These are phyloP conservation scores for Sphaeridia pumilis DNA, from an alignment of 2,888 invertebrate species.

Conservation along the genomic window DNA sequence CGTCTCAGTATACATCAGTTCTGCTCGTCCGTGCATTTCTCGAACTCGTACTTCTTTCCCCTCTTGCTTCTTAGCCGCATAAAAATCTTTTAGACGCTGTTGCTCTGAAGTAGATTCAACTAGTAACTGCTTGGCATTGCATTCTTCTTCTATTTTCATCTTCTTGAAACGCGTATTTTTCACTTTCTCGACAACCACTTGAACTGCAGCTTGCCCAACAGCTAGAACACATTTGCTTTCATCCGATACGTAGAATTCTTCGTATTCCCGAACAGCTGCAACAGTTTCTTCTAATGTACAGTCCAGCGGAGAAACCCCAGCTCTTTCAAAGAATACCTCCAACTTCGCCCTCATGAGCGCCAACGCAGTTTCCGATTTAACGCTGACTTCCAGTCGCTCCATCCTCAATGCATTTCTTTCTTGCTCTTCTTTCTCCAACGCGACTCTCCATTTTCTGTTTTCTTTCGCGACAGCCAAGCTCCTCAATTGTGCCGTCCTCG, in stretches of 20 bases:
- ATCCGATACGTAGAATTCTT: constrained; percentile 1
- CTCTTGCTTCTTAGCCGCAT: neutral
- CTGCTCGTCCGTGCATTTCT: too few species aligned
- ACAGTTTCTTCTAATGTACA: neutral
- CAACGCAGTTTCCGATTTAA: neutral
- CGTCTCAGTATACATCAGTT: neutral
- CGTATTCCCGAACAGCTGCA: constrained; percentile 1
- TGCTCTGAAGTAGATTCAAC: too few species aligned
- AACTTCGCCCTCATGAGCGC: constrained; percentile 5
- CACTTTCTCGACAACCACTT: constrained; percentile 6
- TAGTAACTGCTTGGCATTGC: too few species aligned
- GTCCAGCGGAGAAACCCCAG: too few species aligned
- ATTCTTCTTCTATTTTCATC: too few species aligned
- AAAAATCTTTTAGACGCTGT: too few species aligned
- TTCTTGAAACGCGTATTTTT: neutral
- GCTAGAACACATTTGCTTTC: constrained; percentile 3
- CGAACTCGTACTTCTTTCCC: neutral
- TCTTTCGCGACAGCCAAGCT: constrained; percentile 6
- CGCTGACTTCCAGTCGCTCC: neutral
- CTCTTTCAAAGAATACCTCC: constrained; percentile 3
- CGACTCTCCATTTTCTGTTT: constrained; percentile 1
- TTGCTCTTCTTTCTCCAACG: constrained; percentile 6
- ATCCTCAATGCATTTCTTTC: neutral
- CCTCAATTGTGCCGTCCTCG: neutral
- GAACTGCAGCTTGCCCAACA: constrained; percentile 7